Evolutionary conservation across 1,140 invertebrate genomes (phyloP).

Genomic region (Neodiprion lecontei): DNA sequence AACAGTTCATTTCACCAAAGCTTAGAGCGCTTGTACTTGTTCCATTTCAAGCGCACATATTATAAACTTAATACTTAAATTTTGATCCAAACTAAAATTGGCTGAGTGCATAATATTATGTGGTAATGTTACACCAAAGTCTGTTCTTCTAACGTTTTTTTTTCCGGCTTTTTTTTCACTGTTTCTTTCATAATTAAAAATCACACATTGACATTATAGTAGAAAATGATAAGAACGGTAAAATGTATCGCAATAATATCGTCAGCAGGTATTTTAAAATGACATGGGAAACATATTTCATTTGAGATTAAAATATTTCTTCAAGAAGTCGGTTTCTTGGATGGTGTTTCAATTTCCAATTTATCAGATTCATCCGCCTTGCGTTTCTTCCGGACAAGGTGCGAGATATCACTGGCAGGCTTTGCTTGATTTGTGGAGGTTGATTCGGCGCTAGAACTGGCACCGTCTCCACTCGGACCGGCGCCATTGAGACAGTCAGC

Average conservation of each 20-base stretch:
- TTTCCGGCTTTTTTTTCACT: too few species aligned
- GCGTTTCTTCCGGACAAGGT: constrained; percentile 76
- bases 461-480: constrained; percentile 45
- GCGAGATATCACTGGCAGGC: constrained; percentile 72
- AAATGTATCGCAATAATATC: neutral
- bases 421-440: constrained; percentile 46
- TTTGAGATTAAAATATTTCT: constrained; percentile 28
- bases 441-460: constrained; percentile 22
- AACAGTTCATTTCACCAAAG: too few species aligned
- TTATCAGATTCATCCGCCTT: constrained; percentile 66
- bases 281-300: neutral
- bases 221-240: too few species aligned
- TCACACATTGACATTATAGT: neutral
- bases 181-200: constrained; percentile 9
- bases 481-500: constrained; percentile 51
- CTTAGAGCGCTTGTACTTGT: too few species aligned
- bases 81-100: too few species aligned
- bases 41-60: too few species aligned
- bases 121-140: too few species aligned
- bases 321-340: constrained; percentile 59
- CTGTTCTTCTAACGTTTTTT: too few species aligned
- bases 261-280: neutral
- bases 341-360: constrained; percentile 50
- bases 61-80: too few species aligned
- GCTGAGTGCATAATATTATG: too few species aligned